phyloP scores from a whole-genome alignment of 2,113 vertebrate genomes.

The Syrmaticus mikado region DNA sequence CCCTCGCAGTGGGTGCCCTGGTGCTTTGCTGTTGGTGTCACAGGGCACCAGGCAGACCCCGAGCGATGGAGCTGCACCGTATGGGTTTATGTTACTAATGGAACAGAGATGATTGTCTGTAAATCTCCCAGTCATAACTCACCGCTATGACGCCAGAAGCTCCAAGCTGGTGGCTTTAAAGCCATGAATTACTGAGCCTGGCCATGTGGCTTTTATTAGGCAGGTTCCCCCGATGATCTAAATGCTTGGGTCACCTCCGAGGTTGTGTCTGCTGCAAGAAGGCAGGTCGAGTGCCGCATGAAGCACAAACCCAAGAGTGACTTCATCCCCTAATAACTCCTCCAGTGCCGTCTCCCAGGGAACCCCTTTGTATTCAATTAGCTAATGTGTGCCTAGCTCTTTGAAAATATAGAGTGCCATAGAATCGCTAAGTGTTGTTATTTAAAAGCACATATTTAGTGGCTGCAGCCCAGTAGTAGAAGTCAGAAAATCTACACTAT shows the following conservation, averaged over 20 bases:
- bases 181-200: not conserved
- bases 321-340: constrained; percentile 55
- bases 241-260: not conserved
- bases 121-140: not conserved
- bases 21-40: fast-evolving
- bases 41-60: fast-evolving
- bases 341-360: constrained; percentile 57
- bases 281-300: not conserved
- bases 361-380: constrained; percentile 72
- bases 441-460: constrained; percentile 47
- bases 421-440: constrained; percentile 54
- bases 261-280: not conserved
- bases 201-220: not conserved
- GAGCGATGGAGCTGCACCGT: not conserved
- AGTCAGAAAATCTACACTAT: not conserved
- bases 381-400: constrained; percentile 66
- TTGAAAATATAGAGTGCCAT: constrained; percentile 45
- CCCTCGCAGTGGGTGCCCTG: not conserved
- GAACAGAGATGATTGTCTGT: not conserved
- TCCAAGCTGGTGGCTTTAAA: not conserved
- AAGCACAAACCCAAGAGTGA: constrained; percentile 11
- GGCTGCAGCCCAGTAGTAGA: constrained; percentile 32
- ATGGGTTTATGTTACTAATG: not conserved
- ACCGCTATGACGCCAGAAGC: fast-evolving
- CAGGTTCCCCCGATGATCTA: not conserved